phyloP scores from a whole-genome alignment of 1,140 invertebrate species.

The Meloidogyne exigua region DNA sequence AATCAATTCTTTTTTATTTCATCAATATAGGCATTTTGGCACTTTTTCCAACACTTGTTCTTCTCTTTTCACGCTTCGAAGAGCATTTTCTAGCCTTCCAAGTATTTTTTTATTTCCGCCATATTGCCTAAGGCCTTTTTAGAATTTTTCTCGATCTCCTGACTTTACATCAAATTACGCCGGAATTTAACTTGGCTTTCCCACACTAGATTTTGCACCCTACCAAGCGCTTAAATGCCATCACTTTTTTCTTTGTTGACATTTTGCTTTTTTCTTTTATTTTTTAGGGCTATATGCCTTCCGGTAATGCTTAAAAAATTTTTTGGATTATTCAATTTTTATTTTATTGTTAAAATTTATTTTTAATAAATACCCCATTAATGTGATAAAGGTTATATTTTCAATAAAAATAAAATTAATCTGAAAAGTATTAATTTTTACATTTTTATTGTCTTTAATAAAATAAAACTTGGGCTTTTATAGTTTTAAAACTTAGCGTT shows the following conservation, averaged over 20 bases:
- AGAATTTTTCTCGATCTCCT: neutral
- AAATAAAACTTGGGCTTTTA: too few species aligned
- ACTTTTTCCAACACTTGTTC: conserved; percentile 2
- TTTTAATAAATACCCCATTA: neutral
- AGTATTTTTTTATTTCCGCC: neutral
- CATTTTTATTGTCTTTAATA: too few species aligned
- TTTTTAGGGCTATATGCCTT: neutral
- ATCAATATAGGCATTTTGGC: neutral
- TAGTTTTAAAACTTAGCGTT: too few species aligned
- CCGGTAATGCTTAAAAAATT: neutral
- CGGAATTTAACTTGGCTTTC: neutral
- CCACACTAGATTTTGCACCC: neutral
- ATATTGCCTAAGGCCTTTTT: neutral
- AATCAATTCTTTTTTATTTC: conserved; percentile 2
- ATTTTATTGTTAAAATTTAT: neutral
- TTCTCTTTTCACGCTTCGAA: neutral
- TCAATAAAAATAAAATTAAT: too few species aligned
- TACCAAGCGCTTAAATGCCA: neutral
- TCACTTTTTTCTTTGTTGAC: neutral
- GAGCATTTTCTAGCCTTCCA: neutral
- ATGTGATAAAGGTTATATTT: neutral
- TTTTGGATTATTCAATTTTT: neutral
- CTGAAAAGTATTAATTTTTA: too few species aligned
- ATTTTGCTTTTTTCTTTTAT: neutral
- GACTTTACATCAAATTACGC: neutral